Evolutionary conservation across 2,113 vertebrate genomes (phyloP).

Genomic region (Percopsis transmontana): DNA sequence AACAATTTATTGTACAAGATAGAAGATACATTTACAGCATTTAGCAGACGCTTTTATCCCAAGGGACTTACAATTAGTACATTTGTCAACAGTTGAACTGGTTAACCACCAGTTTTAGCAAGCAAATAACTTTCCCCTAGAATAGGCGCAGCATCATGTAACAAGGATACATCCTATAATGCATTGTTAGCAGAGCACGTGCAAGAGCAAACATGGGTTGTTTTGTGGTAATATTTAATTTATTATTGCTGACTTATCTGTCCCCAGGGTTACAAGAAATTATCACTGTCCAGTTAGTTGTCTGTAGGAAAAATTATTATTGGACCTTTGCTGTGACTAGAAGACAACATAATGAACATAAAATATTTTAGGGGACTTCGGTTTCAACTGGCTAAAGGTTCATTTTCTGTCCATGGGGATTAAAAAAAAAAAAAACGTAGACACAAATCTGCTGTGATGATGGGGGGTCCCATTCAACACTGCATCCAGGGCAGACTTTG

Average conservation of each 20-base stretch:
- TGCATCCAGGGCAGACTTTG: slow-evolving; percentile 17
- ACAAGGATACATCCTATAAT: slow-evolving; percentile 25
- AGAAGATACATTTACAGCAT: too few species aligned
- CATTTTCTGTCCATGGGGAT: slow-evolving; percentile 25
- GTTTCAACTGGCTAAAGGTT: slow-evolving; percentile 8
- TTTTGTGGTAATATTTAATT: slow-evolving; percentile 31
- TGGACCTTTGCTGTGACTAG: neutral
- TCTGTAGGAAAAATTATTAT: neutral
- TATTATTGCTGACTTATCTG: slow-evolving; percentile 31
- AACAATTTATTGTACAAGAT: neutral
- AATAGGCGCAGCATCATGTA: too few species aligned
- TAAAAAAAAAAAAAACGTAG: slow-evolving; percentile 29
- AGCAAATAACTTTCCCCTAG: too few species aligned
- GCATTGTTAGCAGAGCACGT: slow-evolving; percentile 47
- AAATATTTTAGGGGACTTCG: neutral
- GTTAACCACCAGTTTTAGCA: too few species aligned
- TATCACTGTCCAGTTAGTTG: neutral
- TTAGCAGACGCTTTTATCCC: too few species aligned
- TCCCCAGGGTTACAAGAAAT: slow-evolving; percentile 18
- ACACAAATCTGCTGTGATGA: slow-evolving; percentile 51
- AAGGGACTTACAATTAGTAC: too few species aligned
- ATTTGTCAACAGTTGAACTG: too few species aligned
- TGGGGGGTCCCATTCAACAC: slow-evolving; percentile 37
- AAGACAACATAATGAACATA: neutral
- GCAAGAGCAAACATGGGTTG: slow-evolving; percentile 13